phyloP scores from a whole-genome alignment of 1,140 invertebrate genomes.

The Drosophila gunungcola region DNA sequence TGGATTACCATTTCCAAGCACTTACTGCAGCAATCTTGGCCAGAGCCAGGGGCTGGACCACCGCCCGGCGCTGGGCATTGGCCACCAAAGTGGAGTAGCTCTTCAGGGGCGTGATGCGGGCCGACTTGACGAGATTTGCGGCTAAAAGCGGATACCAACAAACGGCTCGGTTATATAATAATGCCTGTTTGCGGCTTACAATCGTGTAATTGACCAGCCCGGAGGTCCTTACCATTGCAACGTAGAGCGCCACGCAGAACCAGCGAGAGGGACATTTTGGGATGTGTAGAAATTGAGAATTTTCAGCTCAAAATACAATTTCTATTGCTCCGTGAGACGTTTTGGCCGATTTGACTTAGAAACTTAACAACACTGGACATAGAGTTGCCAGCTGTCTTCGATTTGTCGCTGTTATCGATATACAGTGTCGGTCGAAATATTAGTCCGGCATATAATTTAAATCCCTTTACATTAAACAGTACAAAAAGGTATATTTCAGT shows the following conservation, averaged over 20 bases:
- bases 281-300: conserved; percentile 24
- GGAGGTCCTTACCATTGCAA: conserved; percentile 54
- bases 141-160: conserved; percentile 45
- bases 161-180: conserved; percentile 69
- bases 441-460: neutral
- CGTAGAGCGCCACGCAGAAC: conserved; percentile 55
- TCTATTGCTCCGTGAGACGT: conserved; percentile 32
- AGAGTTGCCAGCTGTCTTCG: conserved; percentile 8
- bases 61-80: conserved; percentile 51
- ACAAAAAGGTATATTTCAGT: too few relatives aligned
- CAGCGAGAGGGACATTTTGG: conserved; percentile 58
- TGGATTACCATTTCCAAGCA: neutral
- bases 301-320: conserved; percentile 47
- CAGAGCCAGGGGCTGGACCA: conserved; percentile 54
- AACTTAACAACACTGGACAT: conserved; percentile 53
- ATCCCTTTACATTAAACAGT: too few relatives aligned
- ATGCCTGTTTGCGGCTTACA: conserved; percentile 1
- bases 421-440: neutral
- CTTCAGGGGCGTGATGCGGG: conserved; percentile 67
- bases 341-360: conserved; percentile 14
- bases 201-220: neutral
- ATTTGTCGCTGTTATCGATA: conserved; percentile 18
- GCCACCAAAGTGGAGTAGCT: conserved; percentile 68
- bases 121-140: conserved; percentile 60
- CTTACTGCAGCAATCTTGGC: conserved; percentile 58